These are phyloP conservation scores for Brienomyrus brachyistius DNA, from an alignment of 2,113 vertebrate genomes.

Conservation along the genomic window DNA sequence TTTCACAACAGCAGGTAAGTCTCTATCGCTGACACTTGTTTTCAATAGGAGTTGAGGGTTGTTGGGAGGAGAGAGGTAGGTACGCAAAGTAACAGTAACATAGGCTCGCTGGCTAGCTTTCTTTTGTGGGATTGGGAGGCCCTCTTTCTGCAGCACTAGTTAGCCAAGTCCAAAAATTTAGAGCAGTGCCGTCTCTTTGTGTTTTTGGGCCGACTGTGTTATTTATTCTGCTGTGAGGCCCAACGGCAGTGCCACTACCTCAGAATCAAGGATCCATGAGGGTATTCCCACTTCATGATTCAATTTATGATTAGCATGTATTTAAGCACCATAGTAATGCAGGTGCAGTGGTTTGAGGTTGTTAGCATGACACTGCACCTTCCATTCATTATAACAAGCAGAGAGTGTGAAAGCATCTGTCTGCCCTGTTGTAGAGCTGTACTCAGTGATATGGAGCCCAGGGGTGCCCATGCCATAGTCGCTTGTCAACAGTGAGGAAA, in stretches of 20 bases:
- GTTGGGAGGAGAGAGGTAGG: too few species aligned
- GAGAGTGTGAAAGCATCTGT: background rate
- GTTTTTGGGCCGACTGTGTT: slow-evolving; percentile 42
- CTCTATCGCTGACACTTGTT: too few species aligned
- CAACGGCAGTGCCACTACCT: slow-evolving; percentile 58
- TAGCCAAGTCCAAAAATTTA: background rate
- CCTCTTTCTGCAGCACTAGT: background rate
- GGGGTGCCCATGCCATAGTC: background rate
- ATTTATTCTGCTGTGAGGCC: slow-evolving; percentile 62
- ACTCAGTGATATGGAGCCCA: background rate
- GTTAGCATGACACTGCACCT: background rate
- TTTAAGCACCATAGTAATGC: background rate
- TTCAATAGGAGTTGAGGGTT: too few species aligned
- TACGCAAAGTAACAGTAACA: too few species aligned
- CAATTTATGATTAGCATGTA: background rate
- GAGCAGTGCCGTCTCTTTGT: slow-evolving; percentile 31
- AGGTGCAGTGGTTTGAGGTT: background rate
- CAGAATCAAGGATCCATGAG: slow-evolving; percentile 41
- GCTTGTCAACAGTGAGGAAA: background rate
- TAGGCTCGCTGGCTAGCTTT: background rate
- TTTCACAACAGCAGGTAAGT: too few species aligned
- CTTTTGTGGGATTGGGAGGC: background rate
- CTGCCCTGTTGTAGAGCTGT: background rate
- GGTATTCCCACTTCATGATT: background rate
- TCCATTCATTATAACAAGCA: background rate